Base-by-base conservation (phyloP, 2,113 vertebrate species). In the Pachypanchax playfairii region DNA sequence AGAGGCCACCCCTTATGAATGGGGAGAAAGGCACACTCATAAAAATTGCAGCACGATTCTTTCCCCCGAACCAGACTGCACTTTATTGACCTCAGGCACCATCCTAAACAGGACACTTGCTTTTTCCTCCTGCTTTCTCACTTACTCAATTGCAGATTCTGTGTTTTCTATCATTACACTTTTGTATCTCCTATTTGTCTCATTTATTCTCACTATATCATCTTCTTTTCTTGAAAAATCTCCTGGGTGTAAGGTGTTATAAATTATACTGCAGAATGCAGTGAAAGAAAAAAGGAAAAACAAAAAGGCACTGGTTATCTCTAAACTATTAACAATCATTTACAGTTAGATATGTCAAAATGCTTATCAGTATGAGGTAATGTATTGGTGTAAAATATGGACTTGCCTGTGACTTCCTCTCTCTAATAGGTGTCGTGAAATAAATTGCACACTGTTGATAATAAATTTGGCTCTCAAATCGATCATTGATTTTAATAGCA, bases 41-140 rank as follows among this genome's bases (percentile, higher is more conserved):
- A 81, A 87, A 89, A 87, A 58, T 71, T 86, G 83, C 82, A 83
- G 71, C 5, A 78, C 54, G 65, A 55, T 54, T 54, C 49, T 21
- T 57, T 55, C 59, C 69, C 66, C 75, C 67, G 13, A 35, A 73
- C 75, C 73, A 50, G 56, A 24, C 64, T n/a, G 25, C 7, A 47
- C 61, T 78, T 82, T 72, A 73, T 80, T 79, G 82, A 80, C 75
- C 80, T 38, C 11, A 1, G 21, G 68, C 76, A 73, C 33, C 44
- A 55, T 70, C 42, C 47, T 56, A 63, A 85, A 75, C 62, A 73
- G 73, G 68, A 70, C 58, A 48, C 64, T 80, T 39, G 61, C 61
- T 71, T 73, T 41, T 24, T 21, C 51, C 52, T 49, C 5, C 49
- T 48, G 0, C 43, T 28, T 25, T 21, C 58, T 46, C 8, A 2